Base-by-base conservation (phyloP, 2,888 invertebrate species). In the Euplagia quadripunctaria region DNA sequence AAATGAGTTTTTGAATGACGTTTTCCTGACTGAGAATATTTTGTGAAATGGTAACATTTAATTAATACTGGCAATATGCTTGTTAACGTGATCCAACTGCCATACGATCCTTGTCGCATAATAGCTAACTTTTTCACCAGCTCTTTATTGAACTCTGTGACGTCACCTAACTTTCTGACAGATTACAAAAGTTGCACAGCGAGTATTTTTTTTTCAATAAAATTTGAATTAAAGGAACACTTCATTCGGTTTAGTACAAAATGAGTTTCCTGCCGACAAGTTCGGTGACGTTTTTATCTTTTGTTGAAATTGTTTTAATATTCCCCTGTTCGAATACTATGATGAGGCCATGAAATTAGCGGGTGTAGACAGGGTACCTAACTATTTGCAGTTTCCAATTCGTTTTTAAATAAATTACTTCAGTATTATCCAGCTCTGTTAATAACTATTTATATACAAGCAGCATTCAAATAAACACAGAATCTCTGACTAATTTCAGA, bases 271-370 rank as follows among this genome's bases (percentile, higher is more conserved):
- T 67, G 72, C 71, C 70, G 70, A 76, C 75, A 84, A 84, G 75
- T 79, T 82, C 72, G 71, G 79, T 71, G 80, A 78, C 72, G 76
- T 81, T 82, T 80, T 80, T 77, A 78, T 81, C 73, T 77, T 79
- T 76, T 77, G 82, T 81, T 76, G 75, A 82, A 85, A 86, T 86
- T 85, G 83, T 85, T 87, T 86, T 85, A 84, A 84, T 84, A 82
- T 84, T 78, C 76, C 76, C 68, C 67, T 77, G 79, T 64, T 72
- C 49, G 66, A 52, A 70, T 20, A 52, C 72, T 31, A 42, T n/a
- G 42, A 52, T 71, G 0, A 55, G 52, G 77, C 66, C 61, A 55
- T 42, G 0, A 68, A 67, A 64, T 31, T 17, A 49, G 70, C 69
- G 71, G 7, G 31, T 7, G 6, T 1, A n/a, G n/a, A 4, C 42